phyloP scores from a whole-genome alignment of 1,140 invertebrate genomes.

The Drosophila tristis region DNA sequence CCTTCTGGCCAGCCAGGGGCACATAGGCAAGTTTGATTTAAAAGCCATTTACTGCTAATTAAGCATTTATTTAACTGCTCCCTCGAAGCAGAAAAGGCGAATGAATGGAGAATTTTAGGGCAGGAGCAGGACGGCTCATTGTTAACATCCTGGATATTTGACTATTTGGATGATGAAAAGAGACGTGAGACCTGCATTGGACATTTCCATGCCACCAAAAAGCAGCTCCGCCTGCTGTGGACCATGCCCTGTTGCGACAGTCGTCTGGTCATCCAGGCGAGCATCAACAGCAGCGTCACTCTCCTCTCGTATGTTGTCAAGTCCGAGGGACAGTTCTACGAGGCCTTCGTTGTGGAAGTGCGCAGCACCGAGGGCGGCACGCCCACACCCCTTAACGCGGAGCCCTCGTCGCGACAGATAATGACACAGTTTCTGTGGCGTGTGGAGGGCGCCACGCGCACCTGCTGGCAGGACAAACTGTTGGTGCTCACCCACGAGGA shows the following conservation, averaged over 20 bases:
- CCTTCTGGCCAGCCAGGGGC: conserved; percentile 72
- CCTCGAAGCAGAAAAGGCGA: conserved; percentile 85
- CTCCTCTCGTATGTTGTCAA: conserved; percentile 89
- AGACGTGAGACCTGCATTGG: conserved; percentile 72
- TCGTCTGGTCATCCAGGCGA: conserved; percentile 91
- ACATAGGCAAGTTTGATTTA: conserved; percentile 54
- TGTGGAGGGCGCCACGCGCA: conserved; percentile 86
- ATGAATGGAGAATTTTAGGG: conserved; percentile 91
- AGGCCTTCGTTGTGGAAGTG: conserved; percentile 87
- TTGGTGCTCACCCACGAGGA: conserved; percentile 91
- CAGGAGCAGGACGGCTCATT: conserved; percentile 90
- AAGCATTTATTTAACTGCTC: neutral
- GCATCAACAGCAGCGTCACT: conserved; percentile 88
- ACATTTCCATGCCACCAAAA: conserved; percentile 85
- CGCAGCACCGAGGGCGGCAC: conserved; percentile 85
- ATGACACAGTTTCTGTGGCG: conserved; percentile 92
- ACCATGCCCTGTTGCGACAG: conserved; percentile 86
- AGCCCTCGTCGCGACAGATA: conserved; percentile 86
- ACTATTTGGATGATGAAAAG: conserved; percentile 77
- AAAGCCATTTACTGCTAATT: neutral
- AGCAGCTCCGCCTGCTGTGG: conserved; percentile 86
- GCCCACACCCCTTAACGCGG: conserved; percentile 85
- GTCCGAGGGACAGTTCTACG: conserved; percentile 77
- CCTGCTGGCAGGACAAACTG: conserved; percentile 88
- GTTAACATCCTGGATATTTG: conserved; percentile 89